Base-by-base conservation (phyloP, 1,140 invertebrate genomes). In the Whitmania pigra region DNA sequence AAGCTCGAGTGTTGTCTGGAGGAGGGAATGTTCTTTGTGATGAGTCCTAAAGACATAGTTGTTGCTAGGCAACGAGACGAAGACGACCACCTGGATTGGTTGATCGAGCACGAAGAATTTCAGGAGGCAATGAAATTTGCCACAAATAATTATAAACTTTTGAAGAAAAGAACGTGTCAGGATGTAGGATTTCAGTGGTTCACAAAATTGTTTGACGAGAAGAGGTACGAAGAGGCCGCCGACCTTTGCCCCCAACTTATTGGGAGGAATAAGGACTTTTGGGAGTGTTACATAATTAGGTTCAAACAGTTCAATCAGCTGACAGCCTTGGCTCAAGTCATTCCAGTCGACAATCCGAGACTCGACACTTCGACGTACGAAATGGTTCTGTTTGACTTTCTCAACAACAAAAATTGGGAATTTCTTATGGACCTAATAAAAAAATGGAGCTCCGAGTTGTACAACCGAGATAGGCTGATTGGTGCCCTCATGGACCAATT, bases 1-100 rank as follows among this genome's bases (percentile, higher is more conserved):
- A 89, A 91, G 82, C 84, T 97, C 73, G 90, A 85, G 73, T 90
- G 89, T 79, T 84, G 94, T 49, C 85, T 88, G 27, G 92, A 94
- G 76, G 94, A 97, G 82, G 90, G 90, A 78, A 85, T 89, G 69
- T 96, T 90, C 83, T 95, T 93, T 77, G 91, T 98, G 75, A 88
- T 97, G 7, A 94, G 92, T 73, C 93, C 94, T 0, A 94, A 94
- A 83, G 94, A 97, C 80, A 88, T 98, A 72, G 89, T 97, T 1
- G 87, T 94, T 25, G 93, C 94, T 6, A 91, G 88, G 82, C 88
- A 90, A 0, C 89, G 92, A 77, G 91, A 95, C 80, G 88, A 89
- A 29, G 93, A 97, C 79, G 94, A 97, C 78, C 88, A 91, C 79
- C 88, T 97, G 20, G 87, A 89, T 72, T 97, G 93, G 93, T 83